Evolutionary conservation across 2,113 vertebrate species (phyloP).

Genomic region (Oplegnathus fasciatus): DNA sequence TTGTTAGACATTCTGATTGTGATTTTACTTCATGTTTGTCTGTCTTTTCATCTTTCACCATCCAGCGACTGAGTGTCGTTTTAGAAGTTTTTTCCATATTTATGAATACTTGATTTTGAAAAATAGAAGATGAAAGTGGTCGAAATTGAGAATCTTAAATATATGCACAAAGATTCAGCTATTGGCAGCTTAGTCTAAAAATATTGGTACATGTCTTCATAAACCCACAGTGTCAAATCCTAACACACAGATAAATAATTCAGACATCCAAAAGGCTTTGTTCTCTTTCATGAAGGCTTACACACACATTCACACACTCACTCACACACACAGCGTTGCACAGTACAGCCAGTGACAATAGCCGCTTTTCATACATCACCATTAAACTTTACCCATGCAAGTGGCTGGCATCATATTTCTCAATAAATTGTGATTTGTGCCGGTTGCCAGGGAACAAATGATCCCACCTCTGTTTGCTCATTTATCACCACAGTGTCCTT

Average conservation of each 20-base stretch:
- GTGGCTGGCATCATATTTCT: slow-evolving; percentile 87
- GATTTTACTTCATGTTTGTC: not conserved
- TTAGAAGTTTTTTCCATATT: not conserved
- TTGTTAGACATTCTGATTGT: not conserved
- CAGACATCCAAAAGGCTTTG: slow-evolving; percentile 40
- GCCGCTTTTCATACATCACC: slow-evolving; percentile 89
- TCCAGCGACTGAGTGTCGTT: not conserved
- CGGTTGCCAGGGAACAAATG: slow-evolving; percentile 89
- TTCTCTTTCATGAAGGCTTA: slow-evolving; percentile 47
- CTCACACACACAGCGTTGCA: not conserved
- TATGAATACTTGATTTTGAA: not conserved
- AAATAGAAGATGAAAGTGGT: not conserved
- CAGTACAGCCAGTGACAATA: slow-evolving; percentile 75
- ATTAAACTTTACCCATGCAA: slow-evolving; percentile 87
- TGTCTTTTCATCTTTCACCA: not conserved
- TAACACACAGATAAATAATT: slow-evolving; percentile 46
- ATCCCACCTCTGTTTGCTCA: slow-evolving; percentile 84
- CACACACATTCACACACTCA: not conserved
- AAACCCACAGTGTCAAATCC: slow-evolving; percentile 28
- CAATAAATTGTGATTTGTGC: slow-evolving; percentile 89
- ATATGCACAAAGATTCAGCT: not conserved
- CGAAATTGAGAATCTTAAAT: not conserved
- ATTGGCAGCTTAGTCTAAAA: slow-evolving; percentile 16
- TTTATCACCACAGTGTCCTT: slow-evolving; percentile 89
- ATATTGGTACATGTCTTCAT: slow-evolving; percentile 1